Base-by-base conservation (phyloP, 2,797 vertebrate species). In the Carcharodon carcharias region DNA sequence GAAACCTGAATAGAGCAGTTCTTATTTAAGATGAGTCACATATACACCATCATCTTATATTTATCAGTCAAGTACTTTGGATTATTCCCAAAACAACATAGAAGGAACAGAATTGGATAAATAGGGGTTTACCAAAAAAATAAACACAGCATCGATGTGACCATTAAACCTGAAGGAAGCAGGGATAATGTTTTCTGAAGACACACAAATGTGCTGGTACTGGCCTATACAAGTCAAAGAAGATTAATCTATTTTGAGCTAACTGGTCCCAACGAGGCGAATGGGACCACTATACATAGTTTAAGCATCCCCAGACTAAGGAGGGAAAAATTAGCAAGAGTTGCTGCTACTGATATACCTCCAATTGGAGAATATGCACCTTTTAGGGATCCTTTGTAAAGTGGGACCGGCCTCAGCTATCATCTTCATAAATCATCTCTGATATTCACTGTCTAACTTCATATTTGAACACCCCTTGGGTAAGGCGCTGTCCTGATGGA, bases 61-160 rank as follows among this genome's bases (percentile, higher is more conserved):
- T 45, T 23, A 40, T 50, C 80, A 50, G 40, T 85, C n/a, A 67
- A 63, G 67, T 3, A n/a, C 6, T 93, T 45, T 40, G 45, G 91
- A 93, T 31, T 65, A 67, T 93, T 93, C 18, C 63, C 61, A 93
- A 93, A 93, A n/a, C 16, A 93, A 65, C 40, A 65, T 65, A 93
- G 8, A 21, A 93, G 21, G 18, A 63, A 93, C 91, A 40, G 91
- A 45, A n/a, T 16, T 61, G 26, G 88, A 95, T 69, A 71, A 56
- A 93, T 45, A 95, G 4, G 8, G 54, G 73, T 95, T 95, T 31
- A 73, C n/a, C 35, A 23, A 67, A 67, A 94, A 28, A 26, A 21
- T 93, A 8, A 65, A 93, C 21, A 1, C 40, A 21, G 58, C 61
- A 18, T 21, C 89, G 63, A 14, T 6, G 50, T 61, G 28, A 92